Percentiles rank a stretch among this genome's conserved stretches.
phyloP scores from a whole-genome alignment of 2,888 invertebrate species.

The Drosophila trichaetosa region DNA sequence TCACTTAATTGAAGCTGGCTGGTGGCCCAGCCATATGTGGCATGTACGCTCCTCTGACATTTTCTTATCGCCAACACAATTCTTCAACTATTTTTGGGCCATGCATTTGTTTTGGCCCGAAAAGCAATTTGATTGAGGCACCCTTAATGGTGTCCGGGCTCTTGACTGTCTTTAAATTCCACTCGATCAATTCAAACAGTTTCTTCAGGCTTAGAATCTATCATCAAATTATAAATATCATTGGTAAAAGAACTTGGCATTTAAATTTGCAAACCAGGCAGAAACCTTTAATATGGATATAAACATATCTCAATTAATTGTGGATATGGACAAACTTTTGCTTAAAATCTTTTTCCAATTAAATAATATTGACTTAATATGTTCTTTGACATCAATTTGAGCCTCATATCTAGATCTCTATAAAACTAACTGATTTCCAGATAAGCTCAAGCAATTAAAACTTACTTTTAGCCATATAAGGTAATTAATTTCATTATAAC shows the following conservation, averaged over 20 bases:
- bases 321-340: not conserved
- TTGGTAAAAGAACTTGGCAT: not conserved
- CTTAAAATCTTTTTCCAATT: not conserved
- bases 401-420: not conserved
- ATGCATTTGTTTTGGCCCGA: not conserved
- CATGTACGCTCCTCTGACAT: conserved; percentile 28
- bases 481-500: conserved; percentile 6
- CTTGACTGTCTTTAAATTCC: conserved; percentile 1
- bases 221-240: not conserved
- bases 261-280: not conserved
- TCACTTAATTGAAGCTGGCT: conserved; percentile 72
- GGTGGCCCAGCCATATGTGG: conserved; percentile 57
- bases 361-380: too few relatives aligned
- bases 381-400: not conserved
- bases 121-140: conserved; percentile 9
- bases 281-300: not conserved
- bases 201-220: not conserved
- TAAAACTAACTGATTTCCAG: not conserved
- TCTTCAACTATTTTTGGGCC: conserved; percentile 35
- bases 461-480: conserved; percentile 23
- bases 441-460: not conserved
- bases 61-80: conserved; percentile 49
- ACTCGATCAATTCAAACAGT: not conserved
- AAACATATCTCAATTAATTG: not conserved
- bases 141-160: not conserved